Conservation (phyloP, 2,797 vertebrate species). For the Tinamus major region DNA sequence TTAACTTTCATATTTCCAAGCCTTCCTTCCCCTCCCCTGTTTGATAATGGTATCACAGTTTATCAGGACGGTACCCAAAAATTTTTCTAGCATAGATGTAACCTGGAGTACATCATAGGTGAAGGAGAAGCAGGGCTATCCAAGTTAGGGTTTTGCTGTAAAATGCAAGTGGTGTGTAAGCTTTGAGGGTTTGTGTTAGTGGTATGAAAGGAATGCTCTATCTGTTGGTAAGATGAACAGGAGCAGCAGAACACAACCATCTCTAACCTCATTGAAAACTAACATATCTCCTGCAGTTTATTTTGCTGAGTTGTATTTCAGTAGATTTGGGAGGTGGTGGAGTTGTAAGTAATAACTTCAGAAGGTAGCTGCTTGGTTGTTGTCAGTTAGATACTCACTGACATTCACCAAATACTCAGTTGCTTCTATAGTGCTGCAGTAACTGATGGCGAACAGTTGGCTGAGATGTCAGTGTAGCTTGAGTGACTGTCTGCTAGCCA, state of each 20-base stretch:
- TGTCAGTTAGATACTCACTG: background rate
- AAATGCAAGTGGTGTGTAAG: background rate
- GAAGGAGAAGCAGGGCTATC: background rate
- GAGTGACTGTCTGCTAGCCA: background rate
- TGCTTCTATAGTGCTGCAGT: background rate
- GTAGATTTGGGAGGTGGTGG: background rate
- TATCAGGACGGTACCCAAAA: background rate
- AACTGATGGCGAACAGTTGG: background rate
- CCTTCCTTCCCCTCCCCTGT: background rate
- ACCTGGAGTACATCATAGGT: background rate
- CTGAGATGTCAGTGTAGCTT: background rate
- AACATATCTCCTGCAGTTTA: slow-evolving; percentile 27
- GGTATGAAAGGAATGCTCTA: slow-evolving; percentile 37
- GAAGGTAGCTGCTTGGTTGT: background rate
- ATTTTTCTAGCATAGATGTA: background rate
- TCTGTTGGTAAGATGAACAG: slow-evolving; percentile 3
- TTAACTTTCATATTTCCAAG: background rate
- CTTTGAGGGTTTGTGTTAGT: slow-evolving; percentile 30
- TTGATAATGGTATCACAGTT: background rate
- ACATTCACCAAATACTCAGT: background rate
- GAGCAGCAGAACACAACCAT: background rate
- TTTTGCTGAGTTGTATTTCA: slow-evolving; percentile 65
- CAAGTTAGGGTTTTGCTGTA: background rate
- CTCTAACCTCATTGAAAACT: background rate
- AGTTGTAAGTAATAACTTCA: slow-evolving; percentile 25